A percentile compares a stretch with the other conserved stretches of the same genome.
Conservation (phyloP, 2,113 vertebrate species). For the Laticauda colubrina region DNA sequence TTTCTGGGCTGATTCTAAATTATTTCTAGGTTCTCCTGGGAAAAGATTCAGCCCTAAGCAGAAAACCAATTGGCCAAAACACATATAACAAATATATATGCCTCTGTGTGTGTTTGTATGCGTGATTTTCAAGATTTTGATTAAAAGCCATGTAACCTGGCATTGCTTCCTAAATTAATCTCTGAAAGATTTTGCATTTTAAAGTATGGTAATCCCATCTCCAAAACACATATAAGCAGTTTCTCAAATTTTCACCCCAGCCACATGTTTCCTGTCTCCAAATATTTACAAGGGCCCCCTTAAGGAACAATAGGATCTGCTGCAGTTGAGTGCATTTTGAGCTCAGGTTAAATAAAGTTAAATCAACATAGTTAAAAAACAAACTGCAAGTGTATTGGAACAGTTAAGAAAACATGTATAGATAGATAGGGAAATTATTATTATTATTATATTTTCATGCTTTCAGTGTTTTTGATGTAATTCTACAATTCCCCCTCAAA, state of each 20-base stretch:
- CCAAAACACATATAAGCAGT: not conserved
- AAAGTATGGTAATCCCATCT: conserved; percentile 3
- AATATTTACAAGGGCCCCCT: not conserved
- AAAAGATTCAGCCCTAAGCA: not conserved
- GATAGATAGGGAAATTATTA: not conserved
- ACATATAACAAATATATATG: not conserved
- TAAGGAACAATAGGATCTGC: not conserved
- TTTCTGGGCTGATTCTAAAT: not conserved
- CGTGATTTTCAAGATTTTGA: not conserved
- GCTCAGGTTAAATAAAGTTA: conserved; percentile 26
- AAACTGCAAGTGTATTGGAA: conserved; percentile 29
- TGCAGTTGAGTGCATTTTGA: not conserved
- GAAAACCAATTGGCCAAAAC: not conserved
- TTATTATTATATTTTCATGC: not conserved
- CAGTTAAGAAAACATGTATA: conserved; percentile 7
- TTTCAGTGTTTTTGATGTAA: conserved; percentile 1
- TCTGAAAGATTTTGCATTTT: not conserved
- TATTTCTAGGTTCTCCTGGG: not conserved
- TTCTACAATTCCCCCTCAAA: not conserved
- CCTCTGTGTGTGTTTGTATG: not conserved
- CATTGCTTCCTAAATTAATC: not conserved
- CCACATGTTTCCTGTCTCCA: not conserved
- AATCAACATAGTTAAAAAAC: conserved; percentile 22
- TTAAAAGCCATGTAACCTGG: not conserved
- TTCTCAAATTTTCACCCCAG: not conserved